phyloP scores from a whole-genome alignment of 2,113 vertebrate species.

The Junco hyemalis region DNA sequence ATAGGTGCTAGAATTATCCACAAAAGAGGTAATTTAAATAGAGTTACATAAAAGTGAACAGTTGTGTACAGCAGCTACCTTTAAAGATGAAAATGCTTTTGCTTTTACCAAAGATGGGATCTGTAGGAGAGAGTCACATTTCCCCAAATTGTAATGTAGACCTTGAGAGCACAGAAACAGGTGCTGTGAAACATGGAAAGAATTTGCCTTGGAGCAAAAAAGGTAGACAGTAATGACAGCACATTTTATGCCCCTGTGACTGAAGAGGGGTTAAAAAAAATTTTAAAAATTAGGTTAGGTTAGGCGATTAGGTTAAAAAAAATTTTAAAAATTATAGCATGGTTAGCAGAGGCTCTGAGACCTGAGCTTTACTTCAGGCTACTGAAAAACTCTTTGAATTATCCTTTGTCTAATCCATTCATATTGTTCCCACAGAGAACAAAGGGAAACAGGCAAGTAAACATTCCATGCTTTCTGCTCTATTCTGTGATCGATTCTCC shows the following conservation, averaged over 20 bases:
- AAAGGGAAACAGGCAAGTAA: neutral
- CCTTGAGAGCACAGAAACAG: neutral
- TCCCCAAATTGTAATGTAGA: neutral
- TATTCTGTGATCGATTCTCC: neutral
- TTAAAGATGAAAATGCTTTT: constrained; percentile 13
- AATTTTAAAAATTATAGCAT: neutral
- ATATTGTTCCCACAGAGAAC: neutral
- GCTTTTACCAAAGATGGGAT: neutral
- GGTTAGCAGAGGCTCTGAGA: neutral
- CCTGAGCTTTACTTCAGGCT: neutral
- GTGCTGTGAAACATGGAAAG: neutral
- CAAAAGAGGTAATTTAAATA: neutral
- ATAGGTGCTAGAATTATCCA: neutral
- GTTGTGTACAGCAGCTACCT: neutral
- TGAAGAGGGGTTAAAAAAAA: neutral
- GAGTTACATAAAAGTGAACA: neutral
- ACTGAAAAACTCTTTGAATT: neutral
- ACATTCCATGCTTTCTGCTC: neutral
- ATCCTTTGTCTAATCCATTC: neutral
- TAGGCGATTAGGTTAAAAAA: neutral
- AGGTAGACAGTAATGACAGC: neutral
- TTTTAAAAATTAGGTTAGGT: neutral
- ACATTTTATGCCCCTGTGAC: neutral
- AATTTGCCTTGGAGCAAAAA: neutral
- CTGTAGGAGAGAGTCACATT: neutral